phyloP scores from a whole-genome alignment of 1,140 invertebrate genomes.

The Liolophura sinensis region DNA sequence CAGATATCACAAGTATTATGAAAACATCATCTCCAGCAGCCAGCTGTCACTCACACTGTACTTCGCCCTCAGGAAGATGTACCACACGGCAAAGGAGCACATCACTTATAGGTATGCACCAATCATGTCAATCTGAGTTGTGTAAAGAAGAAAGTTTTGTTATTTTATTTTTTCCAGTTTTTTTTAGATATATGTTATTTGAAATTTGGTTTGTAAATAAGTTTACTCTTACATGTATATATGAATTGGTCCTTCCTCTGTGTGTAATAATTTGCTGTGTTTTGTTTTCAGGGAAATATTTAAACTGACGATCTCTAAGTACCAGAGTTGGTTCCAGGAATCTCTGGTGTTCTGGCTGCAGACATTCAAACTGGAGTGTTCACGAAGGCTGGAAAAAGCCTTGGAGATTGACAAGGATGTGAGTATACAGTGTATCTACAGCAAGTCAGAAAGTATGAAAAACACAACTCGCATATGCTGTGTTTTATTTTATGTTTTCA shows the following conservation, averaged over 20 bases:
- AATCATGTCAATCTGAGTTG: neutral
- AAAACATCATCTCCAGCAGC: constrained; percentile 43
- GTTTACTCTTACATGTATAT: no score
- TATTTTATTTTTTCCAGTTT: no score
- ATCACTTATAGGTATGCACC: constrained; percentile 37
- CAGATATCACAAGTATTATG: constrained; percentile 40
- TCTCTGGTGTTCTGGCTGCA: constrained; percentile 84
- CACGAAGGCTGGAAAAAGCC: constrained; percentile 82
- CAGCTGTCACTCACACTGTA: constrained; percentile 36
- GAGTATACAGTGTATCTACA: constrained; percentile 17
- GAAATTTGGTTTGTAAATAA: no score
- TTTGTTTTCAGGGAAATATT: constrained; percentile 63
- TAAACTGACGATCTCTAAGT: constrained; percentile 68
- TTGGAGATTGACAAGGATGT: constrained; percentile 79
- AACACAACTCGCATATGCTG: neutral
- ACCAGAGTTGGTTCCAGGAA: constrained; percentile 84
- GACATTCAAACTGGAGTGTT: constrained; percentile 81
- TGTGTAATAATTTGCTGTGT: constrained; percentile 6
- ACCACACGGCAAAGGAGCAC: constrained; percentile 32
- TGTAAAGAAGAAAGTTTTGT: neutral
- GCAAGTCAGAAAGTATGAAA: neutral
- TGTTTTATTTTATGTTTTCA: neutral
- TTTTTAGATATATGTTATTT: no score
- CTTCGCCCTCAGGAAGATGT: constrained; percentile 37
- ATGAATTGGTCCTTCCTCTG: neutral